phyloP scores from a whole-genome alignment of 2,113 vertebrate species.

The Semnornis frantzii region DNA sequence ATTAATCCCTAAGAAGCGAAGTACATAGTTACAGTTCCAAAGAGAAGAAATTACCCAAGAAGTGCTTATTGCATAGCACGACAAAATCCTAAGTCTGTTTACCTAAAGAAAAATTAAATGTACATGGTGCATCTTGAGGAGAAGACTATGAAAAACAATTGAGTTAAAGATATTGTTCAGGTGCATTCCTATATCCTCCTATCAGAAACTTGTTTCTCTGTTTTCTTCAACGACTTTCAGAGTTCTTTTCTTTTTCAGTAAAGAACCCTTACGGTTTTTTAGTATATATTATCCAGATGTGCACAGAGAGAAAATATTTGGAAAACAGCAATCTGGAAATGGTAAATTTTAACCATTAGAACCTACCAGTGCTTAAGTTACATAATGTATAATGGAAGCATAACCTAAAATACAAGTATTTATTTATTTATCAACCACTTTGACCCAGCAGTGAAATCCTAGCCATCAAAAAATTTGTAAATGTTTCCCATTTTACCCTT shows the following conservation, averaged over 20 bases:
- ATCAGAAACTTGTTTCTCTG: background rate
- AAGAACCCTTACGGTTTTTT: background rate
- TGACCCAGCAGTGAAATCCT: background rate
- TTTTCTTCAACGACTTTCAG: background rate
- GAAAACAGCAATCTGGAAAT: background rate
- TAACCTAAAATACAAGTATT: background rate
- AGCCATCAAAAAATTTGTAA: background rate
- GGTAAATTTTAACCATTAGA: background rate
- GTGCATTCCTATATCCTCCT: background rate
- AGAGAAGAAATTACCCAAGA: background rate
- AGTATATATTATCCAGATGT: background rate
- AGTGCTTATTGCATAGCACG: background rate
- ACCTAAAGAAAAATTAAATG: background rate
- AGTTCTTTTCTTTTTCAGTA: background rate
- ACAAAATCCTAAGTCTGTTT: background rate
- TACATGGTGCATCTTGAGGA: background rate
- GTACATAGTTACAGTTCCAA: background rate
- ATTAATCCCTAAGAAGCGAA: constrained; percentile 39
- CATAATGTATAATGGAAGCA: background rate
- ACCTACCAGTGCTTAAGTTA: background rate
- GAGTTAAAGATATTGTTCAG: background rate
- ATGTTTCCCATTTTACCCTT: background rate
- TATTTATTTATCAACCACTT: background rate
- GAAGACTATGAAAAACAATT: background rate
- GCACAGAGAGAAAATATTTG: background rate